These are phyloP conservation scores for Eudemis profundana DNA, from an alignment of 2,888 invertebrate genomes.

Conservation along the genomic window DNA sequence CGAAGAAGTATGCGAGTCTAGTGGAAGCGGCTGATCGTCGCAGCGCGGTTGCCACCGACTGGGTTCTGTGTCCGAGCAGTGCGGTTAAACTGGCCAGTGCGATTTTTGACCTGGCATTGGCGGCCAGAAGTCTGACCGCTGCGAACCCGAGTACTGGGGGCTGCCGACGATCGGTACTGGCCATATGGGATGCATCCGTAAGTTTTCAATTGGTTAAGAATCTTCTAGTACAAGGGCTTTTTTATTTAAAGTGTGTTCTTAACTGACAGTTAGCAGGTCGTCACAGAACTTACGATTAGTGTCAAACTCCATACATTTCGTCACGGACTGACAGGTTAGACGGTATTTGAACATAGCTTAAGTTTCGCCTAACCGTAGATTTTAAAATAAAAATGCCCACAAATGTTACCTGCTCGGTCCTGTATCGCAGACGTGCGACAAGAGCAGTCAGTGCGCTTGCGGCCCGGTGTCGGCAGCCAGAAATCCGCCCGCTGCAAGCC, in stretches of 20 bases:
- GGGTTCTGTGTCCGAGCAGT: neutral
- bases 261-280: no score
- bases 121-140: constrained; percentile 93
- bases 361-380: no score
- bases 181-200: constrained; percentile 91
- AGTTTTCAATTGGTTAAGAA: no score
- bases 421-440: neutral
- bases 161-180: constrained; percentile 91
- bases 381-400: no score
- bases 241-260: no score
- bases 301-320: no score
- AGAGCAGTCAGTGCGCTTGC: constrained; percentile 50
- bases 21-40: neutral
- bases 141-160: constrained; percentile 96
- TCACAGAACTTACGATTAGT: no score
- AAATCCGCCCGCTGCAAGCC: constrained; percentile 96
- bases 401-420: neutral
- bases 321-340: no score
- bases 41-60: neutral
- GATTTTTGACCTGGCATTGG: constrained; percentile 91
- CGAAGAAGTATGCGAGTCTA: no score
- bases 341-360: no score
- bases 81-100: neutral
- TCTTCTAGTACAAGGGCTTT: no score
- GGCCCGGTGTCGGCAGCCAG: constrained; percentile 94